A percentile compares a stretch with the other conserved stretches of the same genome.
Evolutionary conservation across 2,888 invertebrate genomes (phyloP).

Genomic region (Eucriotettix oculatus): DNA sequence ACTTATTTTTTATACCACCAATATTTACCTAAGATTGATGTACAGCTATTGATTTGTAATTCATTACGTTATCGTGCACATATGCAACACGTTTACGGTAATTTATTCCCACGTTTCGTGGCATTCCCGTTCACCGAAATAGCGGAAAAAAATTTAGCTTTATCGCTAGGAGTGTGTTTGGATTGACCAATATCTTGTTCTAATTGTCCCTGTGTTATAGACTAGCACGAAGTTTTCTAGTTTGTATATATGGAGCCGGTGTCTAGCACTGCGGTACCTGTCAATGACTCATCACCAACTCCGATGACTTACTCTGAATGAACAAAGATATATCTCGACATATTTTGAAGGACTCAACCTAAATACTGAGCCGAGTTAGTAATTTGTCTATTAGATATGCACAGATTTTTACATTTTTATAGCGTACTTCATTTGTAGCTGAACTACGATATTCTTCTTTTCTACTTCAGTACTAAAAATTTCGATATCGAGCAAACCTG

Average conservation of each 20-base stretch:
- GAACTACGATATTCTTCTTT: conserved; percentile 12
- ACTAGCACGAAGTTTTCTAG: conserved; percentile 11
- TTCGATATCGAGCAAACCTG: conserved; percentile 10
- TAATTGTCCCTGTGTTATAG: conserved; percentile 13
- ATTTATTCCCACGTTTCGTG: background rate
- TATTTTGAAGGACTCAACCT: conserved; percentile 12
- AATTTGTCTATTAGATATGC: conserved; percentile 14
- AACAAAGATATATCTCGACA: conserved; percentile 12
- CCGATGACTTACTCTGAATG: conserved; percentile 12
- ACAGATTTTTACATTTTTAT: conserved; percentile 17
- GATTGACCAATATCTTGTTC: conserved; percentile 11
- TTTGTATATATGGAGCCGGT: conserved; percentile 10
- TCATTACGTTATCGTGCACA: conserved; percentile 2
- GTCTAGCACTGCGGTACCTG: conserved; percentile 4
- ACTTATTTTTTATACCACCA: background rate
- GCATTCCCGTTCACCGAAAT: conserved; percentile 1
- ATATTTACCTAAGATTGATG: conserved; percentile 1
- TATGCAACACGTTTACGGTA: background rate
- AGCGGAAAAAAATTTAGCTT: conserved; percentile 4
- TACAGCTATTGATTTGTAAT: conserved; percentile 2
- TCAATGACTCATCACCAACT: conserved; percentile 2
- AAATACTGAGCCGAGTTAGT: conserved; percentile 12
- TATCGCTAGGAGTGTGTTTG: conserved; percentile 10
- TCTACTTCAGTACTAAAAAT: conserved; percentile 13
- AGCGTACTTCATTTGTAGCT: conserved; percentile 15